Evolutionary conservation across 1,140 invertebrate species (phyloP).

Genomic region (Zaprionus ghesquierei): DNA sequence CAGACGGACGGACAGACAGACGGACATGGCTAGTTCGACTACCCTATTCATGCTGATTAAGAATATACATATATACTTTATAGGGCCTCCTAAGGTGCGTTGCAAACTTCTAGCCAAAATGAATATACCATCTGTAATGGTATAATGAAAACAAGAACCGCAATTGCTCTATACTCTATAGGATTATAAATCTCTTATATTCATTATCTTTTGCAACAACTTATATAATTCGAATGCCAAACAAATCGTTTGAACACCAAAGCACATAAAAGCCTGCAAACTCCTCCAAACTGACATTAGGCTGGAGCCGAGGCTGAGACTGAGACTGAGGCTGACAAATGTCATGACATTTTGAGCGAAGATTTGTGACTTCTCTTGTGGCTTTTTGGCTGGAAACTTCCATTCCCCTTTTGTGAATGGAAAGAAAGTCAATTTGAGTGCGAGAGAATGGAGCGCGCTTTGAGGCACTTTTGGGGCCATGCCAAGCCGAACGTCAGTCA

Average conservation of each 20-base stretch:
- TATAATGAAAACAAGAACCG: too few species aligned
- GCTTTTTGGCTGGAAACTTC: neutral
- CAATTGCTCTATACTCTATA: neutral
- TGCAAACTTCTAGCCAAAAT: too few species aligned
- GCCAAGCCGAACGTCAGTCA: neutral
- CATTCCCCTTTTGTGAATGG: neutral
- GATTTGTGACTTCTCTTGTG: neutral
- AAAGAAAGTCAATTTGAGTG: conserved; percentile 34
- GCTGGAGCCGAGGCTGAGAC: conserved; percentile 4
- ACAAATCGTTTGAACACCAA: neutral
- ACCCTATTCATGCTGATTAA: too few species aligned
- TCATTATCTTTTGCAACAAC: neutral
- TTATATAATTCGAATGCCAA: neutral
- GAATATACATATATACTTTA: too few species aligned
- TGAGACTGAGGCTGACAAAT: conserved; percentile 38
- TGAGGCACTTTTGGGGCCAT: neutral
- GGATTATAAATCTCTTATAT: neutral
- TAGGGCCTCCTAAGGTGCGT: too few species aligned
- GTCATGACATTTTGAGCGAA: conserved; percentile 65
- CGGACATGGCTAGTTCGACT: too few species aligned
- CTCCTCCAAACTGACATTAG: conserved; percentile 61
- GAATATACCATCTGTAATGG: too few species aligned
- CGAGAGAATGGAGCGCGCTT: neutral
- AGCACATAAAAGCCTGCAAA: conserved; percentile 43
- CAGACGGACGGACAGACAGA: too few species aligned